Evolutionary conservation across 2,113 vertebrate species (phyloP).

Genomic region (Neodon shergylaensis): DNA sequence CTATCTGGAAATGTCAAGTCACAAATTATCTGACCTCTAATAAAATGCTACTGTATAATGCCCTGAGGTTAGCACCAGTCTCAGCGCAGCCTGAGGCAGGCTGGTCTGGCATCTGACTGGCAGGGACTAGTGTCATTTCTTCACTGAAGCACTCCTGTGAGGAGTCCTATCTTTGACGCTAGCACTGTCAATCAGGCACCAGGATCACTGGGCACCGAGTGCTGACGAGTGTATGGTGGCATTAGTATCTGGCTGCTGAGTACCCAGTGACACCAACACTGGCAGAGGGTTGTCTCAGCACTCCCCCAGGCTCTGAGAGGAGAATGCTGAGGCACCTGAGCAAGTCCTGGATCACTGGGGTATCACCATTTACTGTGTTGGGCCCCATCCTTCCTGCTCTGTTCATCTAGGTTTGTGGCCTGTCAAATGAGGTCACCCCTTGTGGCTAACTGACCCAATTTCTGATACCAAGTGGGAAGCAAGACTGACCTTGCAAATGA

Average conservation of each 20-base stretch:
- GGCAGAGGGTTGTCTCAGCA: neutral
- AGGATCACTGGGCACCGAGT: neutral
- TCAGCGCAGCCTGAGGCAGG: too few relatives aligned
- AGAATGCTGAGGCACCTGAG: too few relatives aligned
- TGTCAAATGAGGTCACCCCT: neutral
- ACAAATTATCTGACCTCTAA: neutral
- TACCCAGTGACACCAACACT: neutral
- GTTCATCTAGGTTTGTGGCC: neutral
- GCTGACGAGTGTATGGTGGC: neutral
- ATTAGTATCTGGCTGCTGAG: neutral
- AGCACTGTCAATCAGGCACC: neutral
- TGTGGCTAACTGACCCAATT: neutral
- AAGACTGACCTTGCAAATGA: neutral
- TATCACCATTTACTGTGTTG: neutral
- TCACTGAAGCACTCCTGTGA: neutral
- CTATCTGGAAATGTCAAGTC: neutral
- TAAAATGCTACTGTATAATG: neutral
- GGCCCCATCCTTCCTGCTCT: neutral
- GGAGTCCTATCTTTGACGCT: neutral
- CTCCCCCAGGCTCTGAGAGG: neutral
- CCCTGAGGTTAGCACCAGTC: neutral
- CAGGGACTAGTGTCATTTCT: neutral
- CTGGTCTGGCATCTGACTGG: fast-evolving
- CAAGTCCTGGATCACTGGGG: neutral
- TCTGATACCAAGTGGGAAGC: neutral